These are phyloP conservation scores for Meiosimyza decipiens DNA, from an alignment of 2,888 invertebrate genomes.

Conservation along the genomic window DNA sequence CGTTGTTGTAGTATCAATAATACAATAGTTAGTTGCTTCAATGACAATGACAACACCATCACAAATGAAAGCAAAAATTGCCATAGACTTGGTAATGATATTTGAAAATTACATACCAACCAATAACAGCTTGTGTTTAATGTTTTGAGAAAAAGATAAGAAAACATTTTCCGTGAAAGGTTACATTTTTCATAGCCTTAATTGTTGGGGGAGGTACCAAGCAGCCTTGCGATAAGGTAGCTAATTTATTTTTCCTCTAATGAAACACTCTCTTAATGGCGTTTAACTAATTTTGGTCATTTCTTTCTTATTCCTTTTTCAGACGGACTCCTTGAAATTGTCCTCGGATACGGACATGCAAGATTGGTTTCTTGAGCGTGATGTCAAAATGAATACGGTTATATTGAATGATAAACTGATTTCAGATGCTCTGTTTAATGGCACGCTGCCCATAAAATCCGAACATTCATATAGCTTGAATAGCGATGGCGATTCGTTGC, in stretches of 20 bases:
- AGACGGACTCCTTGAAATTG: conserved; percentile 74
- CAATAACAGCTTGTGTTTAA: no score
- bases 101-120: no score
- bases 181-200: not conserved
- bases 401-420: conserved; percentile 86
- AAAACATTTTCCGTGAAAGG: not conserved
- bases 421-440: conserved; percentile 75
- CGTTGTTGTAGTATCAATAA: not conserved
- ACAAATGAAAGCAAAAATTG: no score
- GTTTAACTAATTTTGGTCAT: not conserved
- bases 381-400: conserved; percentile 76
- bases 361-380: conserved; percentile 78
- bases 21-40: no score
- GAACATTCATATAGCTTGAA: conserved; percentile 92
- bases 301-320: conserved; percentile 55
- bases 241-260: not conserved
- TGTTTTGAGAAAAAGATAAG: not conserved
- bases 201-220: not conserved
- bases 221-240: not conserved
- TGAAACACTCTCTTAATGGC: not conserved
- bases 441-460: conserved; percentile 84
- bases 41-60: no score
- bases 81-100: no score
- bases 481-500: conserved; percentile 78
- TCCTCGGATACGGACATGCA: conserved; percentile 75